Evolutionary conservation across 2,113 vertebrate species (phyloP).

Genomic region (Oxygymnocypris stewartii): DNA sequence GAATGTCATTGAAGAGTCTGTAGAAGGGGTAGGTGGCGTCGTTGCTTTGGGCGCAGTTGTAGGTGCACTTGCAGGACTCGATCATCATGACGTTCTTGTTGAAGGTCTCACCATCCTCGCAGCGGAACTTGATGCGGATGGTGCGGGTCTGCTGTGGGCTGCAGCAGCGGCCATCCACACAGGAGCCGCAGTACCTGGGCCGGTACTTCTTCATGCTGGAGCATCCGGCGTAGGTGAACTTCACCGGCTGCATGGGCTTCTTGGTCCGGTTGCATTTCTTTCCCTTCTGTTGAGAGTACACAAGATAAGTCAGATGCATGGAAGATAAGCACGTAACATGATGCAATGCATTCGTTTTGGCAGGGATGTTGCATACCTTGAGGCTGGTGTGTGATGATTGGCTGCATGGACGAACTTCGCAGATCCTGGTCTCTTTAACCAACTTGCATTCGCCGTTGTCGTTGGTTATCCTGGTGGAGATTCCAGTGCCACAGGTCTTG

Average conservation of each 20-base stretch:
- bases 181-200: constrained; percentile 93
- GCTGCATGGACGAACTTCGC: constrained; percentile 93
- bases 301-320: constrained; percentile 38
- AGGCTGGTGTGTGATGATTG: constrained; percentile 84
- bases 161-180: constrained; percentile 93
- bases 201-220: constrained; percentile 93
- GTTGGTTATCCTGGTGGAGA: constrained; percentile 95
- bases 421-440: constrained; percentile 92
- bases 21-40: constrained; percentile 92
- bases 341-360: not conserved
- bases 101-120: constrained; percentile 93
- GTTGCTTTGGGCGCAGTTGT: constrained; percentile 86
- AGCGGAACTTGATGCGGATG: constrained; percentile 92
- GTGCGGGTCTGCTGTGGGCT: constrained; percentile 92
- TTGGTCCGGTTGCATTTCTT: constrained; percentile 95
- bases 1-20: constrained; percentile 96
- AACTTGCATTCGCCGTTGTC: constrained; percentile 92
- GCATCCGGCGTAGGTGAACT: constrained; percentile 90
- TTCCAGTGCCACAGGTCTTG: constrained; percentile 93
- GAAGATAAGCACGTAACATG: constrained; percentile 35
- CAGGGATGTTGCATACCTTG: constrained; percentile 77
- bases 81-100: constrained; percentile 98
- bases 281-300: constrained; percentile 81
- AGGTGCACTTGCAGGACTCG: constrained; percentile 95
- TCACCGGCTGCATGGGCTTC: constrained; percentile 82